Conservation (phyloP, 2,113 vertebrate genomes). For the Gadus macrocephalus region DNA sequence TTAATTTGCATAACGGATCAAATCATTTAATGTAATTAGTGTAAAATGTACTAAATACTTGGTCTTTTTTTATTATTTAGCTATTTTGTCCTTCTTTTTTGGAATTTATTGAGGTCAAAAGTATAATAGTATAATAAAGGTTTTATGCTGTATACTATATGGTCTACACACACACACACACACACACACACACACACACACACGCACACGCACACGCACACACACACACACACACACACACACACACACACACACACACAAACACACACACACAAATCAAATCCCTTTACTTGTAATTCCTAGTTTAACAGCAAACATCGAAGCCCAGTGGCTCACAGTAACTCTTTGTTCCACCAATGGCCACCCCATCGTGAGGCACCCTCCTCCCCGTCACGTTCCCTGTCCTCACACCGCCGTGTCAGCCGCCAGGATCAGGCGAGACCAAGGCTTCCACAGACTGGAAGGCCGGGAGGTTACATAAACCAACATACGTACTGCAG, state of each 20-base stretch:
- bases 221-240: neutral
- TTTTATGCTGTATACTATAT: no score
- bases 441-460: constrained; percentile 41
- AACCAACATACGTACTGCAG: constrained; percentile 68
- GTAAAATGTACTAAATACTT: no score
- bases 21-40: no score
- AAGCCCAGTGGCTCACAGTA: constrained; percentile 53
- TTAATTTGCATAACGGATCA: no score
- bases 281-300: constrained; percentile 45
- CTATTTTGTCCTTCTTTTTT: no score
- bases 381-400: constrained; percentile 50
- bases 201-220: neutral
- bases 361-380: constrained; percentile 42
- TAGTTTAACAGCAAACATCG: constrained; percentile 59
- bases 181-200: neutral
- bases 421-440: constrained; percentile 70
- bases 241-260: neutral
- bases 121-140: no score
- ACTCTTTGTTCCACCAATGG: constrained; percentile 65
- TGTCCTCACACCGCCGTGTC: constrained; percentile 63
- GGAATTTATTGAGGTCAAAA: no score
- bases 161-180: neutral
- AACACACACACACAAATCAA: constrained; percentile 1
- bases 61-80: no score
- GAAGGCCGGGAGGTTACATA: constrained; percentile 75